Evolutionary conservation across 2,888 invertebrate species (phyloP).

Genomic region (Eucera pruinosa): DNA sequence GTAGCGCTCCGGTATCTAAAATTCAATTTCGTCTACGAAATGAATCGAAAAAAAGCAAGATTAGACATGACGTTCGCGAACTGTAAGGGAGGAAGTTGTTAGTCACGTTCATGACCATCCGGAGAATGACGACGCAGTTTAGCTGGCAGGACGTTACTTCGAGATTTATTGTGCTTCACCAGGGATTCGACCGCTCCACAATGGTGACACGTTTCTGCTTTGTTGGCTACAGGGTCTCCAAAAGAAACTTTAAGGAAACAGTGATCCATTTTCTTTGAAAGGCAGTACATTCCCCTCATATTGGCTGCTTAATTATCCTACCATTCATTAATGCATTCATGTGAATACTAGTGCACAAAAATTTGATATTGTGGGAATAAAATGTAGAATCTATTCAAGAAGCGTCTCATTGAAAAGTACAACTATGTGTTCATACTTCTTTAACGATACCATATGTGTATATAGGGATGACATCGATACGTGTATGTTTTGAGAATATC

Average conservation of each 20-base stretch:
- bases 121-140: constrained; percentile 36
- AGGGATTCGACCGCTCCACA: constrained; percentile 5
- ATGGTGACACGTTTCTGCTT: constrained; percentile 19
- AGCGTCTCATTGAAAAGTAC: no score
- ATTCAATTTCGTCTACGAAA: constrained; percentile 19
- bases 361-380: no score
- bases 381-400: no score
- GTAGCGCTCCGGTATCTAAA: constrained; percentile 2
- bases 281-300: no score
- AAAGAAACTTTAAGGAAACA: background rate
- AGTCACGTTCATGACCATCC: constrained; percentile 40
- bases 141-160: constrained; percentile 29
- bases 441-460: no score
- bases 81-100: constrained; percentile 39
- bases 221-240: background rate
- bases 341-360: no score
- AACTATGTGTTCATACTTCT: no score
- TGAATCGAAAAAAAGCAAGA: constrained; percentile 28
- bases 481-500: no score
- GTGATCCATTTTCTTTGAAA: background rate
- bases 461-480: no score
- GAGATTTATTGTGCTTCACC: constrained; percentile 38
- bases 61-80: constrained; percentile 18
- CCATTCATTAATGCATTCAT: no score
- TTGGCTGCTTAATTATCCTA: no score